A percentile compares a stretch with the other conserved stretches of the same genome.
These are phyloP conservation scores for Hormaphis cornu DNA, from an alignment of 1,140 invertebrate genomes.

Conservation along the genomic window DNA sequence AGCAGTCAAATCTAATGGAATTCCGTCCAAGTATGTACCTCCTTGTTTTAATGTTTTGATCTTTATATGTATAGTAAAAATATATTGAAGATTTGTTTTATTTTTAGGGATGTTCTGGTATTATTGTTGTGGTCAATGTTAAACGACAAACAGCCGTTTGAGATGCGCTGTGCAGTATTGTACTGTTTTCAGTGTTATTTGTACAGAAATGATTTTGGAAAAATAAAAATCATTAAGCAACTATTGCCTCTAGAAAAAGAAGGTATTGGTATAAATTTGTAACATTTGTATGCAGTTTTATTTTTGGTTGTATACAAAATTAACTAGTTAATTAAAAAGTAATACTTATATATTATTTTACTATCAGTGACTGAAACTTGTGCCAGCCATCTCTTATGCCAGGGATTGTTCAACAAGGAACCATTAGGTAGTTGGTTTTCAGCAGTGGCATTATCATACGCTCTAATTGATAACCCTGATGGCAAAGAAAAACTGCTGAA, in stretches of 20 bases:
- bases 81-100: background rate
- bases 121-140: constrained; percentile 97
- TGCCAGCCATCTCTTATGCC: constrained; percentile 84
- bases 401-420: constrained; percentile 84
- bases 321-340: no score
- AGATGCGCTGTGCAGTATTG: constrained; percentile 82
- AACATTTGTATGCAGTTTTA: no score
- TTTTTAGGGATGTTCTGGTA: constrained; percentile 73
- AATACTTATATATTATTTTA: no score
- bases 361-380: constrained; percentile 26
- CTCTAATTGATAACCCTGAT: constrained; percentile 74
- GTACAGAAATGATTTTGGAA: constrained; percentile 84
- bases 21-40: constrained; percentile 63
- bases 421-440: constrained; percentile 96
- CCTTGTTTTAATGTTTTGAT: background rate
- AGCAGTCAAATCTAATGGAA: constrained; percentile 82
- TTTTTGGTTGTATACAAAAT: constrained; percentile 32
- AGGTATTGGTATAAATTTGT: constrained; percentile 43
- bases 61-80: background rate
- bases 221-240: constrained; percentile 80
- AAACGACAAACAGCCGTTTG: constrained; percentile 93
- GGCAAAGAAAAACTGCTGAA: constrained; percentile 89
- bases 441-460: constrained; percentile 80
- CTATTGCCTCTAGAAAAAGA: constrained; percentile 75
- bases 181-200: constrained; percentile 97